Evolutionary conservation across 2,113 vertebrate genomes (phyloP).

Genomic region (Ceuthmochares aereus): DNA sequence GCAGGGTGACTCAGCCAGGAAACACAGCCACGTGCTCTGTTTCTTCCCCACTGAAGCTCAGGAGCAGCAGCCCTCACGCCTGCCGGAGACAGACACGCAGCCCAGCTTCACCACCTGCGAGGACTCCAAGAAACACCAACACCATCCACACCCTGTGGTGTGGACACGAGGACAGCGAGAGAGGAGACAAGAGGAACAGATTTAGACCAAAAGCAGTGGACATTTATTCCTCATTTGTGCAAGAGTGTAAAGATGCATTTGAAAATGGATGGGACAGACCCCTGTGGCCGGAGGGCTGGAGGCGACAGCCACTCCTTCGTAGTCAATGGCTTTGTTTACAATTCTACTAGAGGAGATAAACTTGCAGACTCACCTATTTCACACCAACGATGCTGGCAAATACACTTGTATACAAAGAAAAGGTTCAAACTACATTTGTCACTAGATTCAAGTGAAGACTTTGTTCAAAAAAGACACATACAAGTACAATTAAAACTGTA

Average conservation of each 20-base stretch:
- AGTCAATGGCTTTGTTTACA: constrained; percentile 74
- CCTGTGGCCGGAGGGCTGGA: constrained; percentile 52
- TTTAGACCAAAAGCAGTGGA: constrained; percentile 81
- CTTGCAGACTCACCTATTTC: constrained; percentile 75
- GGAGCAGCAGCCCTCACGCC: background rate
- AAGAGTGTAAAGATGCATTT: constrained; percentile 78
- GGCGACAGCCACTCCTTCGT: constrained; percentile 48
- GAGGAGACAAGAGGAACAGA: constrained; percentile 73
- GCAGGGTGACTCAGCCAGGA: rapidly evolving
- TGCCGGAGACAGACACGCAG: background rate
- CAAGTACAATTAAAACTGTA: constrained; percentile 76
- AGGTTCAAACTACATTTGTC: constrained; percentile 77
- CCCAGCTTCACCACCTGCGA: background rate
- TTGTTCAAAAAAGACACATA: constrained; percentile 73
- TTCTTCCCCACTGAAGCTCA: background rate
- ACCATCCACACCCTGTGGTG: background rate
- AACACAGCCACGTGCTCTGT: rapidly evolving
- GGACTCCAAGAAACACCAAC: background rate
- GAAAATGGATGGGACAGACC: constrained; percentile 43
- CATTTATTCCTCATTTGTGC: constrained; percentile 83
- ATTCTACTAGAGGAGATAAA: constrained; percentile 63
- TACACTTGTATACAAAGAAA: constrained; percentile 75
- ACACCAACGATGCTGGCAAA: constrained; percentile 74
- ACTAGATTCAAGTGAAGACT: constrained; percentile 78
- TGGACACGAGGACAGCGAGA: constrained; percentile 44